These are phyloP conservation scores for Sebastes variabilis DNA, from an alignment of 2,797 vertebrate species.

Conservation along the genomic window DNA sequence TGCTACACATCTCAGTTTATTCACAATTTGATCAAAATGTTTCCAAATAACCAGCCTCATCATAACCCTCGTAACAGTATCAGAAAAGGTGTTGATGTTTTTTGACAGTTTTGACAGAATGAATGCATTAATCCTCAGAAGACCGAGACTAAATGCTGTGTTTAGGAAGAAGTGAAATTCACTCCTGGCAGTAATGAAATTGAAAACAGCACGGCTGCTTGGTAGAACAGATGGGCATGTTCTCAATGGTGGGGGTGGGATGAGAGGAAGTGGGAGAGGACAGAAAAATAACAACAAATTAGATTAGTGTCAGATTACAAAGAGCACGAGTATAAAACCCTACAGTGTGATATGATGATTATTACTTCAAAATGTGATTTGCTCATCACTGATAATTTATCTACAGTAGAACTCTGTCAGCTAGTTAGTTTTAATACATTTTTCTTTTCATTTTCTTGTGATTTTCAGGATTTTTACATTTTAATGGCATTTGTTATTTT, in stretches of 20 bases:
- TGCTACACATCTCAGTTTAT: background rate
- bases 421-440: no score
- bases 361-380: background rate
- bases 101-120: background rate
- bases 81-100: background rate
- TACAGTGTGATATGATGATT: background rate
- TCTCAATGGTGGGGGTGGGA: background rate
- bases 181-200: slow-evolving; percentile 35
- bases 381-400: background rate
- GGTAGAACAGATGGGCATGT: slow-evolving; percentile 53
- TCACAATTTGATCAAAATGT: background rate
- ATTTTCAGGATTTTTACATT: background rate
- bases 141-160: background rate
- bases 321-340: background rate
- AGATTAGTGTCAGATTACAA: background rate
- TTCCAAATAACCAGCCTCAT: background rate
- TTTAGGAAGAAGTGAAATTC: slow-evolving; percentile 5
- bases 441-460: background rate
- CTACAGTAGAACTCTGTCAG: background rate
- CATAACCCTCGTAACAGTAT: background rate
- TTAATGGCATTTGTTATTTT: background rate
- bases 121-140: background rate
- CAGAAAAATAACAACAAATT: slow-evolving; percentile 12
- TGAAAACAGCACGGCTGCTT: slow-evolving; percentile 42
- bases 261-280: background rate